Evolutionary conservation across 2,797 vertebrate genomes (phyloP).

Genomic region (Pangasius djambal): DNA sequence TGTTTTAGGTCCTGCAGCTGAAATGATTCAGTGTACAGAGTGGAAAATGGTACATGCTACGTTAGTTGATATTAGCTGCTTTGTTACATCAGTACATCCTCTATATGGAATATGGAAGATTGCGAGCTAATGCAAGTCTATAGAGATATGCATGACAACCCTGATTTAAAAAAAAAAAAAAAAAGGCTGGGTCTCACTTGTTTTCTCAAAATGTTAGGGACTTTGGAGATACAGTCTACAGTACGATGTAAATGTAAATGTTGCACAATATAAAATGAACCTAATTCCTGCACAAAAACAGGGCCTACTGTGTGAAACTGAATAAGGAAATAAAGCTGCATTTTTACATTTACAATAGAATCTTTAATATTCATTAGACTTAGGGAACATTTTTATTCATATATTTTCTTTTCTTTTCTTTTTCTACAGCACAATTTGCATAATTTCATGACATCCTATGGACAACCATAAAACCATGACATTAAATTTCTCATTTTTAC

Average conservation of each 20-base stretch:
- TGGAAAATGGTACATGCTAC: neutral
- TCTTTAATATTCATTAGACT: constrained; percentile 93
- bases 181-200: neutral
- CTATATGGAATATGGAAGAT: neutral
- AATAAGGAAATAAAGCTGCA: constrained; percentile 27
- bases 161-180: neutral
- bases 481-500: constrained; percentile 87
- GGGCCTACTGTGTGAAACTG: neutral
- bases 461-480: constrained; percentile 97
- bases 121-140: neutral
- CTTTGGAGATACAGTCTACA: neutral
- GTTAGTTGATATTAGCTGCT: neutral
- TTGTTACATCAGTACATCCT: neutral
- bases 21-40: neutral
- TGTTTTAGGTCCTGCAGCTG: neutral
- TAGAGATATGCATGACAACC: neutral
- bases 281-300: neutral
- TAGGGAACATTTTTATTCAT: constrained; percentile 76
- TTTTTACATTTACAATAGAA: constrained; percentile 71
- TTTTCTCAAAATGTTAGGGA: neutral
- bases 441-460: constrained; percentile 95
- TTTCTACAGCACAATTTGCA: constrained; percentile 94
- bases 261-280: neutral
- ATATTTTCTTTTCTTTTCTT: constrained; percentile 64
- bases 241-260: neutral